A percentile compares a stretch with the other conserved stretches of the same genome.
phyloP scores from a whole-genome alignment of 2,797 vertebrate genomes.

The Lophura swinhoii region DNA sequence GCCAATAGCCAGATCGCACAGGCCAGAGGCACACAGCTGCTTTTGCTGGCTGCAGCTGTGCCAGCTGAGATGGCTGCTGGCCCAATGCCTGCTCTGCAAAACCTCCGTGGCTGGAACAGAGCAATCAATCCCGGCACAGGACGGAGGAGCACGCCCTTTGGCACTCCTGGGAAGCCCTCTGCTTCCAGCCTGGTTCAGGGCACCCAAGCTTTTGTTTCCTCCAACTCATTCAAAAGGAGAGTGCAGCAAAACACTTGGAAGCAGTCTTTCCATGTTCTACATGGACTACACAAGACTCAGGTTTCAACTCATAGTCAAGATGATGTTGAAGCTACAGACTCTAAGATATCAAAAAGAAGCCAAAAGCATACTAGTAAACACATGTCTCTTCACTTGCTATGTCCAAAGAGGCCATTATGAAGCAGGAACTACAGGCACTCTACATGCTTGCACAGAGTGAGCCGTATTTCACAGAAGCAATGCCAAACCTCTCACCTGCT shows the following conservation, averaged over 20 bases:
- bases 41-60: neutral
- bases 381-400: neutral
- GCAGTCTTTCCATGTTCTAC: neutral
- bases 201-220: neutral
- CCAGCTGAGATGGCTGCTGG: neutral
- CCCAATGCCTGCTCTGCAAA: neutral
- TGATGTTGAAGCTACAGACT: neutral
- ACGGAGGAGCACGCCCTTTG: neutral
- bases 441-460: neutral
- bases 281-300: neutral
- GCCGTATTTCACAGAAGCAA: neutral
- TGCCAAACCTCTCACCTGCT: conserved; percentile 55
- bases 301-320: neutral
- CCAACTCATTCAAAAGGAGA: neutral
- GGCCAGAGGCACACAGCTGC: neutral
- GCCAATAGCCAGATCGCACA: neutral
- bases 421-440: neutral
- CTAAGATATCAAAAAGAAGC: neutral
- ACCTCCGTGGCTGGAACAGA: neutral
- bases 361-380: neutral
- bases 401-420: neutral
- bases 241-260: neutral
- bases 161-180: neutral
- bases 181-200: neutral
- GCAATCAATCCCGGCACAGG: neutral